These are phyloP conservation scores for Arion vulgaris DNA, from an alignment of 1,140 invertebrate genomes.

Conservation along the genomic window DNA sequence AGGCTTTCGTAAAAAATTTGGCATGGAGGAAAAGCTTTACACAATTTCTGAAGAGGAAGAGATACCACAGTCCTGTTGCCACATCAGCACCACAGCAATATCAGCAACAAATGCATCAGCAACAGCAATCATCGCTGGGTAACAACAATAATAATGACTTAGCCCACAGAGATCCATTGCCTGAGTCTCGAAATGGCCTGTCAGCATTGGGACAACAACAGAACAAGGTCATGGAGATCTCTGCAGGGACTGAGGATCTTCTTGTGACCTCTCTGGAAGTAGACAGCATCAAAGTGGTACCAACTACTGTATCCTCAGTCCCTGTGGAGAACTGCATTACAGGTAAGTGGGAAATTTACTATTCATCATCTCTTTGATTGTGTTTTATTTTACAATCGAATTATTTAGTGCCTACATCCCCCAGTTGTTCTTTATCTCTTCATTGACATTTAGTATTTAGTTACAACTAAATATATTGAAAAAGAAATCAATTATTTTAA, in stretches of 20 bases:
- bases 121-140: conserved; percentile 42
- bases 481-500: no score
- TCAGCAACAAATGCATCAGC: conserved; percentile 54
- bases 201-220: conserved; percentile 15
- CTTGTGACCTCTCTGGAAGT: background rate
- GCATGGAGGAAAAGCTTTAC: conserved; percentile 62
- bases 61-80: conserved; percentile 5
- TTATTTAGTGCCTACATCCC: no score
- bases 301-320: background rate
- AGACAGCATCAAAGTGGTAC: background rate
- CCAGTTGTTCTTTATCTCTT: no score
- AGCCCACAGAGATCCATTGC: conserved; percentile 25
- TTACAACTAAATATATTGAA: no score
- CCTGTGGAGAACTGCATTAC: conserved; percentile 15
- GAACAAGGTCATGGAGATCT: conserved; percentile 24
- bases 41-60: conserved; percentile 59
- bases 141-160: conserved; percentile 46
- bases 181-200: conserved; percentile 24
- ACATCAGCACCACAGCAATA: conserved; percentile 40
- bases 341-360: background rate
- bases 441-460: no score
- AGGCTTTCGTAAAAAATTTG: conserved; percentile 51
- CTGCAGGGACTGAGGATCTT: conserved; percentile 19
- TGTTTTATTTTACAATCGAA: no score
- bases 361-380: background rate